A percentile compares a stretch with the other conserved stretches of the same genome.
Evolutionary conservation across 2,113 vertebrate species (phyloP).

Genomic region (Bucco capensis): DNA sequence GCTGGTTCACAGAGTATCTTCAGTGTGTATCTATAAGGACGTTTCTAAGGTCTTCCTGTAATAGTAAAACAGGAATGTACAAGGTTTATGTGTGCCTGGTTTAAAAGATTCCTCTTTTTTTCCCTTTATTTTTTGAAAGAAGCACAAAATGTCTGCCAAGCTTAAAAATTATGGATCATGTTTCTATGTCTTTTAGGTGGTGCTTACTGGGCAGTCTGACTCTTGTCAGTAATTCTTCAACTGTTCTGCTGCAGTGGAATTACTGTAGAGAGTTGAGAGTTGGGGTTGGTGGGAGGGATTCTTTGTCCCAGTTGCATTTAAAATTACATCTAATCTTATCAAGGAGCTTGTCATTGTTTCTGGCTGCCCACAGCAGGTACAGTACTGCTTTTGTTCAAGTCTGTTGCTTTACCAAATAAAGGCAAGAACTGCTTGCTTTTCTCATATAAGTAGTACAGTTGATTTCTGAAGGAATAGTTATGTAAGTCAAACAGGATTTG

Average conservation of each 20-base stretch:
- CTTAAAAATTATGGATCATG: conserved; percentile 71
- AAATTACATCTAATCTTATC: conserved; percentile 87
- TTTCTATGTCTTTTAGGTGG: conserved; percentile 74
- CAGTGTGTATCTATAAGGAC: background rate
- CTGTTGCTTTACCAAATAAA: conserved; percentile 78
- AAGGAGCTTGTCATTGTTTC: conserved; percentile 80
- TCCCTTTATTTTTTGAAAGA: background rate
- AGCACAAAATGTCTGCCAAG: conserved; percentile 74
- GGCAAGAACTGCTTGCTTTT: conserved; percentile 60
- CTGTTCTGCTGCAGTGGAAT: conserved; percentile 71
- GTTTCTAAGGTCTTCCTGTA: conserved; percentile 11
- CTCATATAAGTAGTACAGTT: background rate
- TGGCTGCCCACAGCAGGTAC: conserved; percentile 80
- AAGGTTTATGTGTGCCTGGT: conserved; percentile 10
- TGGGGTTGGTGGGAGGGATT: conserved; percentile 69
- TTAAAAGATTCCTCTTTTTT: conserved; percentile 27
- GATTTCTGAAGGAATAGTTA: conserved; percentile 33
- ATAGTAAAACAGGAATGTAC: conserved; percentile 17
- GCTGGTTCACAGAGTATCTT: background rate
- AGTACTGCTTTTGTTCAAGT: conserved; percentile 88
- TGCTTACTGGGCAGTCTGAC: conserved; percentile 69
- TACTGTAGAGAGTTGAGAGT: conserved; percentile 72
- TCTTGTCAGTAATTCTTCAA: conserved; percentile 75
- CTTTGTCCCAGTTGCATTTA: conserved; percentile 77
- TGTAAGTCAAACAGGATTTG: conserved; percentile 42